Base-by-base conservation (phyloP, 2,888 invertebrate genomes). In the Drosophila villosipedis region DNA sequence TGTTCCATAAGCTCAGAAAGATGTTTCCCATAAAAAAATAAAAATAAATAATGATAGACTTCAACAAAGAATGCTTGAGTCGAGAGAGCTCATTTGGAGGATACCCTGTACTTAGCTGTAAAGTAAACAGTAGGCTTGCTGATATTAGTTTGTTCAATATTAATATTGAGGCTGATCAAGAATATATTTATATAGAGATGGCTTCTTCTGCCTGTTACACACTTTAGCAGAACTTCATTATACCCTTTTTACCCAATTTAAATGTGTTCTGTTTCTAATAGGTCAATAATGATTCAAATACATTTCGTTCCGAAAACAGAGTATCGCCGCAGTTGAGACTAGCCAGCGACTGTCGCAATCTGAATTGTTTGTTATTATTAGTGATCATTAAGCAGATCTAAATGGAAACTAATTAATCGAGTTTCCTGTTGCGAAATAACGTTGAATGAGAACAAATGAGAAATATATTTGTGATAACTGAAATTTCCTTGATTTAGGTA, bases 301-400 rank as follows among this genome's bases (percentile, higher is more conserved):
- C 22, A 47, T 16, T 25, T 47, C 22, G 16, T 25, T 25, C 9
- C 19, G 19, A 39, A 0, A n/a, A n/a, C n/a, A 57, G 41, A n/a
- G 58, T 43, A 58, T 22, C 22, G 47, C 0, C 10, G 12, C 22
- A 19, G 58, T 58, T 41, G 31, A 0, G 30, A 3, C 30, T 19
- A 16, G 10, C 4, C 6, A 16, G 10, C 3, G n/a, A 3, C 28
- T 28, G 12, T 4, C 9, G 16, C 4, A 22, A 41, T 31, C 10
- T n/a, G 16, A 31, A 31, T 31, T 58, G 58, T 43, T 31, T 43
- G 41, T 43, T 43, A 43, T 43, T 58, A 25, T 43, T 58, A 31
- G 41, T 43, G 22, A 43, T 58, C 58, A 31, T 58, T 43, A 25
- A 43, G 22, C 47, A 4, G 22, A 58, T 43, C 43, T 6, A 31